Percentiles rank a stretch among this genome's conserved stretches.
These are phyloP conservation scores for Troglohyphantes excavatus DNA, from an alignment of 2,888 invertebrate genomes.

Conservation along the genomic window DNA sequence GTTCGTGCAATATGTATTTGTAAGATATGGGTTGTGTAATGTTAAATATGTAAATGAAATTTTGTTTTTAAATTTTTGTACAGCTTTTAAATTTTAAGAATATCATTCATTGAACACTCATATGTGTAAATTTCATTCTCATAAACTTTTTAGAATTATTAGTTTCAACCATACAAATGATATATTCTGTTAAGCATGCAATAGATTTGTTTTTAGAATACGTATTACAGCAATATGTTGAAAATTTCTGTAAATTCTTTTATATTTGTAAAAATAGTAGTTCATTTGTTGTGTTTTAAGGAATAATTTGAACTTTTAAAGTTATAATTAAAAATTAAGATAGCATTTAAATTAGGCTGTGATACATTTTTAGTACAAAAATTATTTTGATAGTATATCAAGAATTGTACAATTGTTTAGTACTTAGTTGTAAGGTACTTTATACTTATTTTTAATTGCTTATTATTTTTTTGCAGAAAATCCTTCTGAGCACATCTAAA, in stretches of 20 bases:
- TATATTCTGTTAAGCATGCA: neutral
- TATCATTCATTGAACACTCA: neutral
- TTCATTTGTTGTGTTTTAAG: neutral
- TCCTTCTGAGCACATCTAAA: slow-evolving; percentile 66
- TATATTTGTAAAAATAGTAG: no score
- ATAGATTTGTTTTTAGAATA: neutral
- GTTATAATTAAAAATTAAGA: neutral
- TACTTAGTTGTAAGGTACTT: no score
- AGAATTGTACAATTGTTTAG: no score
- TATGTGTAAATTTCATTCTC: slow-evolving; percentile 15
- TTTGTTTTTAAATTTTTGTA: slow-evolving; percentile 26
- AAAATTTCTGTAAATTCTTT: no score
- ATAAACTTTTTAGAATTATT: no score
- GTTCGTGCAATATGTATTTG: slow-evolving; percentile 45
- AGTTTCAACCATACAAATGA: neutral
- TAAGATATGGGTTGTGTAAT: neutral
- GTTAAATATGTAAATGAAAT: slow-evolving; percentile 31
- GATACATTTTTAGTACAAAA: slow-evolving; percentile 42
- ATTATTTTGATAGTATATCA: neutral
- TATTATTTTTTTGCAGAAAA: no score
- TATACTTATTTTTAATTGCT: no score
- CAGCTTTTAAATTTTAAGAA: slow-evolving; percentile 28
- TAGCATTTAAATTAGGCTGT: slow-evolving; percentile 17
- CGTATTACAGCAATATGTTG: no score
- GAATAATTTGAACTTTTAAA: neutral